Evolutionary conservation across 1,140 invertebrate genomes (phyloP), one percentile per base, ranked within the genome.

Genomic region (Atta texana): DNA sequence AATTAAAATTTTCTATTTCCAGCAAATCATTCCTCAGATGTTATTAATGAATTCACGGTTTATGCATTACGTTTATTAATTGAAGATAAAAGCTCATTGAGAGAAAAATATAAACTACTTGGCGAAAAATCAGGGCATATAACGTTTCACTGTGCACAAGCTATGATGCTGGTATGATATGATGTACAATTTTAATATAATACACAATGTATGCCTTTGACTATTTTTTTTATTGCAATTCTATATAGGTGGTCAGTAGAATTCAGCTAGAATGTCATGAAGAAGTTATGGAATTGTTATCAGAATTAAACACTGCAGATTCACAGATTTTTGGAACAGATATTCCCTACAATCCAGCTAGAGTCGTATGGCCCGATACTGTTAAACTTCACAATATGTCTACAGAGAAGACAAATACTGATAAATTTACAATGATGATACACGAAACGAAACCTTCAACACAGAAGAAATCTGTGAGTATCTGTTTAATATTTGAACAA

Each of bases 1-100:
- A 39, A 39, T 64, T 34, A 5, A 14, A 44, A 87, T 86, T 55
- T 90, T 92, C 21, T 10, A 12, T 74, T 90, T 92, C 28, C 51
- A 94, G 94, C 87, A 76, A 93, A 89, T 12, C 87, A 89, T 63
- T 87, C 95, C 49, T 89, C 94, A 85, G 96, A 97, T 78, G 92
- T 96, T 14, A 94, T 97, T 39, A 96, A 97, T 92, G 96, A 97
- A 92, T 96, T 97, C 59, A 94, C 96, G 34, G 94, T 97, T 5
- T 96, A 96, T 88, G 90, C 96, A 5, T 94, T 97, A 55, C 93
- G 96, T 84, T 93, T 97, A 87, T 97, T 97, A 82, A 94, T 97
- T 12, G 94, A 96, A 86, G 95, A 96, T 61, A 95, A 96, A 81
- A 94, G 96, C 82, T 95, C 97, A 7, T 95, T 96, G 78, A 93